Evolutionary conservation across 2,888 invertebrate genomes (phyloP).

Genomic region (Thymelicus sylvestris): DNA sequence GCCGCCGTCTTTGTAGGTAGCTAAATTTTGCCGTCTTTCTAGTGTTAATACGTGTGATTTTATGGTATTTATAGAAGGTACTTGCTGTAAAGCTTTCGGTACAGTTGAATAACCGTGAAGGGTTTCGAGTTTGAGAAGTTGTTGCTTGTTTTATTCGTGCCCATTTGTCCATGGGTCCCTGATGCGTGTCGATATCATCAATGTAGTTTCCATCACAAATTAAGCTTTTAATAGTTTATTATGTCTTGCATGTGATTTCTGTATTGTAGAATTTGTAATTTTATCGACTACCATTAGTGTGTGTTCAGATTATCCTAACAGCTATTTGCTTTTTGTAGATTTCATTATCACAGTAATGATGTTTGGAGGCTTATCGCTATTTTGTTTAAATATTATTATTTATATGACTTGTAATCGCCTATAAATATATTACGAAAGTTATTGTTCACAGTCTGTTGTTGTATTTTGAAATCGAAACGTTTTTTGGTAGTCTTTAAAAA

Average conservation of each 20-base stretch:
- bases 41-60: conserved; percentile 30
- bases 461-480: background rate
- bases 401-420: background rate
- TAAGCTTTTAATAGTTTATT: conserved; percentile 25
- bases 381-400: background rate
- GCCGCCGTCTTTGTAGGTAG: no score
- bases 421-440: background rate
- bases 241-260: conserved; percentile 21
- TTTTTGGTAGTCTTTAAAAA: background rate
- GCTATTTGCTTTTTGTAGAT: conserved; percentile 29
- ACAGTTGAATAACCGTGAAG: conserved; percentile 8
- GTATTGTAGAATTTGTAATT: conserved; percentile 21
- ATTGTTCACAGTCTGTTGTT: background rate
- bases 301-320: conserved; percentile 5
- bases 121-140: conserved; percentile 13
- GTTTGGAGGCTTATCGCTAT: conserved; percentile 18
- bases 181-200: conserved; percentile 15
- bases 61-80: conserved; percentile 17
- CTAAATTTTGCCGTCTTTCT: no score
- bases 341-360: conserved; percentile 11
- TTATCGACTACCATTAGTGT: conserved; percentile 13
- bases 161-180: conserved; percentile 13
- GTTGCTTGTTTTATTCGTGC: conserved; percentile 25
- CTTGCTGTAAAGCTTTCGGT: conserved; percentile 20
- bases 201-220: conserved; percentile 15